Base-by-base conservation (phyloP, 2,797 vertebrate genomes). In the Siniperca obscura region DNA sequence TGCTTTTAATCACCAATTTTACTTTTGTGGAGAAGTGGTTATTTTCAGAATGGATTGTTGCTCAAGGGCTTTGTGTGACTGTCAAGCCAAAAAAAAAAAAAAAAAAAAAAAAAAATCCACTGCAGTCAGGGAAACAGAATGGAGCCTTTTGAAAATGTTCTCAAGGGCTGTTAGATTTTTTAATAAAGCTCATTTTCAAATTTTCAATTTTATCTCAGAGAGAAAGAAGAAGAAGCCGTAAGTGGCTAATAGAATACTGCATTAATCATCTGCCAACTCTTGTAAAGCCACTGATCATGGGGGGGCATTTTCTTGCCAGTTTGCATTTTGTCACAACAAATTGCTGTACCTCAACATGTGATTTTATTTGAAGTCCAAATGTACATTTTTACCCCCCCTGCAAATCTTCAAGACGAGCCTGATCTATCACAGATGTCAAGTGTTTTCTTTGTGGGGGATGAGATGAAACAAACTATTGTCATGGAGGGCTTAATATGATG, bases 391-490 rank as follows among this genome's bases (percentile, higher is more conserved):
- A 12, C 44, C 61, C 53, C 21, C 74, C 40, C 53, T 42, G 42
- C 34, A 80, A 76, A 73, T 84, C 40, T 71, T 77, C 30, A 71
- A 76, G 76, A 83, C 65, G 55, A 75, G 44, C n/a, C 0, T 65
- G 74, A 88, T 90, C 72, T 79, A 78, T 86, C 80, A 70, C 78
- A 76, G 65, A 87, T 81, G 85, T 84, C 86, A 74, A 77, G 61
- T 76, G 79, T 86, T 87, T 86, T 80, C 50, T 89, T 69, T 89
- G 83, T 78, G 61, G 25, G 48, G 48, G 61, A 52, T 78, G 66
- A 84, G 85, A 86, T 87, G 83, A 89, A 90, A 85, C 81, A 89
- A 86, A 57, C 78, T 62, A 82, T 86, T 91, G 83, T 87, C 61
- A 3, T 67, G n/a, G 84, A 50, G 62, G 69, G 78, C 70, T 91